A percentile compares a stretch with the other conserved stretches of the same genome.
Evolutionary conservation across 2,113 vertebrate genomes (phyloP).

Genomic region (Ictalurus furcatus): DNA sequence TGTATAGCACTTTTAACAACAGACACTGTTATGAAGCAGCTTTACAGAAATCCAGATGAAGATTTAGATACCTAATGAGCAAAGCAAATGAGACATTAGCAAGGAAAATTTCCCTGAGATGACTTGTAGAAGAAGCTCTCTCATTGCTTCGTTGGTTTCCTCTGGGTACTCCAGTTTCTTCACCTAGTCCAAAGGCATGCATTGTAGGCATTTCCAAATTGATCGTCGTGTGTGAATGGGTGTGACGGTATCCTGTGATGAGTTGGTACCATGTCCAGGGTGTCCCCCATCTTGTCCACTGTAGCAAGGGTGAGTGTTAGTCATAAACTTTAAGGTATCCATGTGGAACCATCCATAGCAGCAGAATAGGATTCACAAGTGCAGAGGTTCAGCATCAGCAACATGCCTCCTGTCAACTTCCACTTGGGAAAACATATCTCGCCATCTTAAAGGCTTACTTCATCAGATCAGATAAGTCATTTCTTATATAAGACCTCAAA

Average conservation of each 20-base stretch:
- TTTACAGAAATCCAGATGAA: background rate
- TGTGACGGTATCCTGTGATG: too few species aligned
- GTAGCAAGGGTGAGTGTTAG: too few species aligned
- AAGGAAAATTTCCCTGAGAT: background rate
- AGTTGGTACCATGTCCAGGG: too few species aligned
- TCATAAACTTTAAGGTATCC: too few species aligned
- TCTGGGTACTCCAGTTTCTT: too few species aligned
- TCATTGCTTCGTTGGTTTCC: too few species aligned
- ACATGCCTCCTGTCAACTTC: background rate
- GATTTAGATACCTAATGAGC: background rate
- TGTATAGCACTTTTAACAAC: background rate
- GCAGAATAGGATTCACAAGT: slow-evolving; percentile 3
- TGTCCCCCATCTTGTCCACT: too few species aligned
- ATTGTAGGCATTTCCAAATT: too few species aligned
- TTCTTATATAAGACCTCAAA: background rate
- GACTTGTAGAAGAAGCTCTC: background rate
- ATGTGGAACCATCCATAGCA: background rate
- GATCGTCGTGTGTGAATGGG: too few species aligned
- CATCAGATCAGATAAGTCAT: background rate
- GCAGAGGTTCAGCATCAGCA: slow-evolving; percentile 5
- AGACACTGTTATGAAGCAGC: background rate
- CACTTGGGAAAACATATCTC: background rate
- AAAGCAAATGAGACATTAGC: background rate
- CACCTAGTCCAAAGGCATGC: too few species aligned
- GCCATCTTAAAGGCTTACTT: background rate